Base-by-base conservation (phyloP, 2,888 invertebrate species). In the Ferdinandea cuprea region DNA sequence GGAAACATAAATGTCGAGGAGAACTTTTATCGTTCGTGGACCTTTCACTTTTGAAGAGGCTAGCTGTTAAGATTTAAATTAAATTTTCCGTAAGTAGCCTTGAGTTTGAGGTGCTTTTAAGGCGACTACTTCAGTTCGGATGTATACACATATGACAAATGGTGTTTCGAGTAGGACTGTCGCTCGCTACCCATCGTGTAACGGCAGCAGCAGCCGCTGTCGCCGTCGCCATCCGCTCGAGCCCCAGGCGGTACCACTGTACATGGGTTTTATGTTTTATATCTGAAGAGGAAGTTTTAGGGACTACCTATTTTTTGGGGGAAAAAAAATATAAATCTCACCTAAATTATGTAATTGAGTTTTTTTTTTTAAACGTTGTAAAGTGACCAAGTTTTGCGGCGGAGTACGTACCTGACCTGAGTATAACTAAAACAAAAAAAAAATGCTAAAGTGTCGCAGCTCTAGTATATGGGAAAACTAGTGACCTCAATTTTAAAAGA, bases 31-130 rank as follows among this genome's bases (percentile, higher is more conserved):
- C n/a, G n/a, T n/a, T 48, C 5, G 46, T 37, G 42, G 46, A 63
- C 80, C 80, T 80, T 80, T 80, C 80, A 80, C 80, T 80, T 80
- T 80, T 80, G 44, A 15, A 37, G 63, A 40, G 69, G 17, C 56
- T 35, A 4, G 46, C 35, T 6, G 11, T 56, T 28, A 35, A 63
- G 25, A 40, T 63, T 59, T 52, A n/a, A 61, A 40, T 68, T 48
- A 28, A 32, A n/a, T 40, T 59, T 48, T 37, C 19, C 9, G 17
- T 17, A 72, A 72, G 72, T 72, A 72, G 72, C 72, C 52, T 37
- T 28, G 35, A 19, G 9, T 25, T 72, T 72, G 54, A 72, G 72
- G 72, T 63, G 32, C 19, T 72, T 59, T 63, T 52, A 25, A 46
- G 63, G 61, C 25, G 44, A 72, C 72, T 54, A 54, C 72, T 63